Base-by-base conservation (phyloP, 2,113 vertebrate genomes). In the Cynopterus brachyotis region DNA sequence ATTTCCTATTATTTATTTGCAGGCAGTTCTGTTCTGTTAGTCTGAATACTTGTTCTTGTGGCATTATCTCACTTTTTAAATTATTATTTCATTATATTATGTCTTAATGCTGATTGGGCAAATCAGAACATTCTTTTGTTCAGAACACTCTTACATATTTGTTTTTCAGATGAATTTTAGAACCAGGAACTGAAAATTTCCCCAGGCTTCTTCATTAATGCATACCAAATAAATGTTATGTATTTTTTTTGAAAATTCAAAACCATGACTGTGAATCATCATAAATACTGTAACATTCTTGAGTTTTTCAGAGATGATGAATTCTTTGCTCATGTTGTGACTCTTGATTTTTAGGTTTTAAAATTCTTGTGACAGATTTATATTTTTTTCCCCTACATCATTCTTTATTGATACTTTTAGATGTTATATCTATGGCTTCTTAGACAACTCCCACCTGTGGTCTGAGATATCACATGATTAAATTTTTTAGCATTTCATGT, bases 101-200 rank as follows among this genome's bases (percentile, higher is more conserved):
- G 42, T 67, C 59, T 95, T 89, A 69, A 62, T 86, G 73, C 57
- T 82, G n/a, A 89, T 53, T 24, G 8, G 64, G 94, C 7, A 87
- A 57, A 62, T 35, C 15, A 50, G 50, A 50, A 16, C 50, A 57
- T 37, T 73, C 93, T 93, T 50, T 93, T 53, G 80, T 75, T 20
- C 22, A 82, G 57, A 94, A 82, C 8, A 83, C 75, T 89, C 42
- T 81, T 83, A 66, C 2, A 30, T 50, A 62, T 78, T 59, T 91
- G 10, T 93, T 95, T 89, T 75, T 59, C 22, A 94, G 40, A 64
- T 95, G 69, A 47, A 70, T 87, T 88, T 96, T 85, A 91, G 89
- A 95, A 50, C 50, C 37, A 78, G 69, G 26, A 79, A 24, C 55
- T 86, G 95, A 78, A 72, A 69, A 89, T 88, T 83, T 87, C 26